Conservation (phyloP, 2,888 invertebrate genomes). For the Emmelina monodactyla region DNA sequence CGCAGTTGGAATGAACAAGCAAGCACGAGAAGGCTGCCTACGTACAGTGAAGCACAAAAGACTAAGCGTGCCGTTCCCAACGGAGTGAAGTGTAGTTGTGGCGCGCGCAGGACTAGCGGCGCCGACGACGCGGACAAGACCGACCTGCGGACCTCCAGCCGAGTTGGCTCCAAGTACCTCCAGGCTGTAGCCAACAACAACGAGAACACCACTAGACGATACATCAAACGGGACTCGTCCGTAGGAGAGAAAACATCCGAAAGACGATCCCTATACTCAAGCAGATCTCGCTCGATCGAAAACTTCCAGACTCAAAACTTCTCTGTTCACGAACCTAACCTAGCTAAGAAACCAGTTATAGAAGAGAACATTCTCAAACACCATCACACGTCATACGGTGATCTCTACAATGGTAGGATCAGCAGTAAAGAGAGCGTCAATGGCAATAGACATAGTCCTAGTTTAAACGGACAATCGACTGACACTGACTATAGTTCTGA, state of each 20-base stretch:
- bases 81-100: constrained; percentile 56
- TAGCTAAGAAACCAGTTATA: constrained; percentile 32
- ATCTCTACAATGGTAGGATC: constrained; percentile 49
- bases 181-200: constrained; percentile 45
- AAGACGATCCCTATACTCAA: constrained; percentile 34
- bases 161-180: constrained; percentile 55
- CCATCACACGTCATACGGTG: constrained; percentile 57
- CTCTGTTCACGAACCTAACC: constrained; percentile 27
- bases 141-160: constrained; percentile 46
- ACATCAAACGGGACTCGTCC: constrained; percentile 47
- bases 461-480: constrained; percentile 50
- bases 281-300: constrained; percentile 57
- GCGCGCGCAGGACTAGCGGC: constrained; percentile 48
- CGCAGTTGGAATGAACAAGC: constrained; percentile 65
- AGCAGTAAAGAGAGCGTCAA: constrained; percentile 52
- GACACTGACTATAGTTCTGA: constrained; percentile 62
- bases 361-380: constrained; percentile 42
- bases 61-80: constrained; percentile 53
- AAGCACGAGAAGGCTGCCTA: constrained; percentile 59
- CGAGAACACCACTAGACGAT: constrained; percentile 30
- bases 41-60: constrained; percentile 64
- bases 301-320: constrained; percentile 48
- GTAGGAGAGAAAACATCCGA: constrained; percentile 42
- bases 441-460: constrained; percentile 48
- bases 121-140: constrained; percentile 28